These are phyloP conservation scores for Eptesicus fuscus DNA, from an alignment of 2,113 vertebrate species.

Conservation along the genomic window DNA sequence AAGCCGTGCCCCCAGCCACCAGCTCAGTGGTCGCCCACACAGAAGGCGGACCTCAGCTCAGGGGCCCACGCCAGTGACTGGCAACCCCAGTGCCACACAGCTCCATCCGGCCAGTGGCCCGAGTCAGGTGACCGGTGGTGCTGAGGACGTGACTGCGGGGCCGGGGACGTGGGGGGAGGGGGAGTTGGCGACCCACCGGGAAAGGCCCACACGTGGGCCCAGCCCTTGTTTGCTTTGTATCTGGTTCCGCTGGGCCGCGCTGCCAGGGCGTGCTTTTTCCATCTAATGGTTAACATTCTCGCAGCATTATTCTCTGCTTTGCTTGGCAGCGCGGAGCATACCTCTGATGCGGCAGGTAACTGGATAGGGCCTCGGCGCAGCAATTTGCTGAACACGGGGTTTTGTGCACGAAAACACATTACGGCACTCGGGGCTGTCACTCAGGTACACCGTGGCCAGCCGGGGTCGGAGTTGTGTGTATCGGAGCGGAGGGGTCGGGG, in stretches of 20 bases:
- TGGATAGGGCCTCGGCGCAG: conserved; percentile 76
- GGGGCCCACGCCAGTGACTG: accelerated
- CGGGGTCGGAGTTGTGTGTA: neutral
- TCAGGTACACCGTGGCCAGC: neutral
- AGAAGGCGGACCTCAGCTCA: neutral
- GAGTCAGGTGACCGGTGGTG: neutral
- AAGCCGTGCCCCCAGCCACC: accelerated
- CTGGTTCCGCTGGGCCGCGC: conserved; percentile 59
- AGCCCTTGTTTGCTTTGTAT: conserved; percentile 75
- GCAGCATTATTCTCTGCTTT: conserved; percentile 80
- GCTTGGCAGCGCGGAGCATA: conserved; percentile 81
- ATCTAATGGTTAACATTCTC: conserved; percentile 76
- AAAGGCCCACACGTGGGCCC: conserved; percentile 8
- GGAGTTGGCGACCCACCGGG: neutral
- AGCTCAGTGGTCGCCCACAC: accelerated
- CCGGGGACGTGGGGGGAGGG: neutral
- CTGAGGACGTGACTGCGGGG: neutral
- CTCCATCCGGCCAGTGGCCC: neutral
- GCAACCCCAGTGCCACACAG: neutral
- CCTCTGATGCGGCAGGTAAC: conserved; percentile 82
- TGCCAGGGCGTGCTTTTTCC: conserved; percentile 72
- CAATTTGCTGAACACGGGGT: conserved; percentile 81
- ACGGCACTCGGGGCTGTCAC: conserved; percentile 60
- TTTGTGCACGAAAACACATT: conserved; percentile 72
- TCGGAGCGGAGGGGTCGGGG: neutral